phyloP scores from a whole-genome alignment of 2,888 invertebrate genomes.

The Microplitis deprimator region DNA sequence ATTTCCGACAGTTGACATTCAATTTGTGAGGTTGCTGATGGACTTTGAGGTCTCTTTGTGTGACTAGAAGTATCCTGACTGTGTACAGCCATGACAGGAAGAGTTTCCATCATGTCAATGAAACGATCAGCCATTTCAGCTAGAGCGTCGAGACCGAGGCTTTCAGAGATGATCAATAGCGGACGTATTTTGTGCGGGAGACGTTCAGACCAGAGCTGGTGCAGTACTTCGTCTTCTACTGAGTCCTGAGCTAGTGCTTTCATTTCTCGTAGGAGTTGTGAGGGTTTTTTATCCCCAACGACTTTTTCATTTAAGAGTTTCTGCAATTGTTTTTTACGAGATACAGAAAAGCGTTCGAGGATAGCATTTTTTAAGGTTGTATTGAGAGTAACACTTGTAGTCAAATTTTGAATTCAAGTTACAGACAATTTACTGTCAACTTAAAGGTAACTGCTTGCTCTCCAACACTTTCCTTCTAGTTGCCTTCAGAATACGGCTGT shows the following conservation, averaged over 20 bases:
- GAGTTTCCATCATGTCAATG: too few species aligned
- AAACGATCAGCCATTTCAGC: neutral
- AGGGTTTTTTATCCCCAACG: conserved; percentile 25
- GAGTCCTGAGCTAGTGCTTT: conserved; percentile 35
- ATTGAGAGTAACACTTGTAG: too few species aligned
- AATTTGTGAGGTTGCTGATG: too few species aligned
- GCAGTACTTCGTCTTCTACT: conserved; percentile 44
- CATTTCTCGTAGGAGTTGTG: conserved; percentile 47
- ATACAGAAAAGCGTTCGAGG: conserved; percentile 30
- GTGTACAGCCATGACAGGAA: too few species aligned
- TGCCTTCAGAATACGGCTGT: too few species aligned
- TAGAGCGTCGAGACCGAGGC: conserved; percentile 9
- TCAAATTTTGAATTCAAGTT: too few species aligned
- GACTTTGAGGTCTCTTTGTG: too few species aligned
- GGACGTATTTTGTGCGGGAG: conserved; percentile 28
- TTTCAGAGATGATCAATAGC: conserved; percentile 19
- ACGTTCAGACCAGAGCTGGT: conserved; percentile 40
- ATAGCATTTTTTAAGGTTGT: conserved; percentile 24
- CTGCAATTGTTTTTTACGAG: conserved; percentile 27
- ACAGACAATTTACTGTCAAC: too few species aligned
- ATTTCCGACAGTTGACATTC: too few species aligned
- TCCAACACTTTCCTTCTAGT: too few species aligned
- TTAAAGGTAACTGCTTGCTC: too few species aligned
- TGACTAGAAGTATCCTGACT: too few species aligned
- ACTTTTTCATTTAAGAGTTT: conserved; percentile 27